Evolutionary conservation across 2,113 vertebrate genomes (phyloP).

Genomic region (Alaudala cheleensis): DNA sequence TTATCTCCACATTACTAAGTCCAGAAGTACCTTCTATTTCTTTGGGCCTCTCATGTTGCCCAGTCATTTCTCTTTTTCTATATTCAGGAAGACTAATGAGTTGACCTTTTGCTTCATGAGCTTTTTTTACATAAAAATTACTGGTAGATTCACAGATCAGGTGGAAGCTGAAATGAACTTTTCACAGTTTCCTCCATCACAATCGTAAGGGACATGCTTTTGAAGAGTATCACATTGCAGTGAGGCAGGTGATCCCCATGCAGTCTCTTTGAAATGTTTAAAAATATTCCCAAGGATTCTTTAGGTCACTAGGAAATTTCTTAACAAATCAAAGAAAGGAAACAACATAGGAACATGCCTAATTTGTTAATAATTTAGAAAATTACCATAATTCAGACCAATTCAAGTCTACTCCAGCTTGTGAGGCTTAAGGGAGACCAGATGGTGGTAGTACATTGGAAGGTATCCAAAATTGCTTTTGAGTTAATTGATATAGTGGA

Average conservation of each 20-base stretch:
- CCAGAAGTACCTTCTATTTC: background rate
- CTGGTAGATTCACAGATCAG: background rate
- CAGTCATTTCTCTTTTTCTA: background rate
- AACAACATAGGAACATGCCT: constrained; percentile 32
- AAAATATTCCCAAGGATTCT: background rate
- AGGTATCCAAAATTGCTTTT: constrained; percentile 73
- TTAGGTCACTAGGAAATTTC: background rate
- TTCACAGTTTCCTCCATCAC: background rate
- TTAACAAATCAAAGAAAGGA: constrained; percentile 30
- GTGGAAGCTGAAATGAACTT: background rate
- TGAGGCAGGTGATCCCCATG: background rate
- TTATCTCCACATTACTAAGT: background rate
- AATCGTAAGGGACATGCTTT: accelerated
- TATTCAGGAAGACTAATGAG: background rate
- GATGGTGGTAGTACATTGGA: constrained; percentile 70
- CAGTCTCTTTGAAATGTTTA: background rate
- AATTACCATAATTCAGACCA: constrained; percentile 73
- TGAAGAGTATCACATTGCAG: background rate
- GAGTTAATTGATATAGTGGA: constrained; percentile 73
- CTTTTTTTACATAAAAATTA: background rate
- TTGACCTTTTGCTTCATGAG: background rate
- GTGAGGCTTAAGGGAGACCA: constrained; percentile 68
- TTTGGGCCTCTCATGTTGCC: background rate
- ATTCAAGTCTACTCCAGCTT: constrained; percentile 66
- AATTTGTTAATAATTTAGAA: constrained; percentile 76